Base-by-base conservation (phyloP, 1,140 invertebrate genomes). In the Apis dorsata region DNA sequence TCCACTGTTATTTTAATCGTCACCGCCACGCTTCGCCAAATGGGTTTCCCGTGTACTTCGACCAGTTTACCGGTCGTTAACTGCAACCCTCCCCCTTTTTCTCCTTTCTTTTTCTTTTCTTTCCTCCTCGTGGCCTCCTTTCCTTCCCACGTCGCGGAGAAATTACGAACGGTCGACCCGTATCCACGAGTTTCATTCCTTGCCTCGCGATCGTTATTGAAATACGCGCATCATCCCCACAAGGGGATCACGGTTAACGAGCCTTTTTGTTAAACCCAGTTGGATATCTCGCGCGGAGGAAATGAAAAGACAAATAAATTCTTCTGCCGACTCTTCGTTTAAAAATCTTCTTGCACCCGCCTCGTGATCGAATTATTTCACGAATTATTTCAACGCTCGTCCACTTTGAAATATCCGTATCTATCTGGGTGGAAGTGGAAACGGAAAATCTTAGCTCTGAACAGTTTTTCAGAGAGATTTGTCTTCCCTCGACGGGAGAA, bases 11-110 rank as follows among this genome's bases (percentile, higher is more conserved):
- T 69, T 44, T 69, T 69, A 69, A 69, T 69, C 44, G 15, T 28
- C 24, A 34, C 17, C 69, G 49, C 34, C 2, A 19, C 65, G 10
- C 65, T 44, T 11, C 34, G 1, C 34, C 34, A 44, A 68, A 68
- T 68, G 65, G 65, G 21, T 69, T 69, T 69, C 66, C 44, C 66
- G 44, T 44, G 66, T 69, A 44, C 5, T 44, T 7, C 66, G 44
- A n/a, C 21, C 44, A 69, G 66, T 69, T 69, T 69, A 44, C 65
- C 19, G 19, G 19, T 68, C 19, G 65, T 68, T 68, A 68, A 44
- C 66, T n/a, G n/a, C n/a, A n/a, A n/a, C n/a, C n/a, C n/a, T 69
- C 66, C 24, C 24, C 24, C 24, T 24, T 24, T 24, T 24, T 24
- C 24, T 24, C 24, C 24, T 24, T 28, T 8, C 15, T 65, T 65